A percentile compares a stretch with the other conserved stretches of the same genome.
Conservation (phyloP, 2,888 invertebrate genomes). For the Conomelus anceps region DNA sequence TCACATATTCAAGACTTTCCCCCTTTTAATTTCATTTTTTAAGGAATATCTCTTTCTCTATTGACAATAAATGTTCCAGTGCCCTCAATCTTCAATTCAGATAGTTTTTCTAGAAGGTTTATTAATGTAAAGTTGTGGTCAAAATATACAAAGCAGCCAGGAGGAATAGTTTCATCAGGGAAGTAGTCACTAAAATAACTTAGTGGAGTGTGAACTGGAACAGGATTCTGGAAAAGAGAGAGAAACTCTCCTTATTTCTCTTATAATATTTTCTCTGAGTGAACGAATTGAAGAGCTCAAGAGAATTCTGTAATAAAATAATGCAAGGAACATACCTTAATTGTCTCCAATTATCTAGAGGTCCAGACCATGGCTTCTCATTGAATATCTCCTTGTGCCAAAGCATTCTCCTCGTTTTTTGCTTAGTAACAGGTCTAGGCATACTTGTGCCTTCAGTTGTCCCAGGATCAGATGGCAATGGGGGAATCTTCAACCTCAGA, state of each 20-base stretch:
- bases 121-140: constrained; percentile 4
- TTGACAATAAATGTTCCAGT: constrained; percentile 4
- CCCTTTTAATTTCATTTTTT: not conserved
- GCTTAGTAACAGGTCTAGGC: not conserved
- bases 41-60: not conserved
- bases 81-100: constrained; percentile 2
- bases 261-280: not conserved
- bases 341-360: not conserved
- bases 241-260: not conserved
- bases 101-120: not conserved
- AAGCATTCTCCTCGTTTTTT: not conserved
- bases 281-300: not conserved
- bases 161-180: constrained; percentile 3
- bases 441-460: not conserved
- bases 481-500: not conserved
- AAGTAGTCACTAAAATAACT: not conserved
- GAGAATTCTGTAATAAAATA: not conserved
- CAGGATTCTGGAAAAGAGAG: not conserved
- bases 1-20: constrained; percentile 7
- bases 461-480: not conserved
- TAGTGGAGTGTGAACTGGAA: not conserved
- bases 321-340: not conserved
- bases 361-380: not conserved
- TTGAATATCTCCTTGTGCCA: not conserved
- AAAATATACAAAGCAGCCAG: constrained; percentile 10